Conservation (phyloP, 2,888 invertebrate species). For the Octonoba sinensis region DNA sequence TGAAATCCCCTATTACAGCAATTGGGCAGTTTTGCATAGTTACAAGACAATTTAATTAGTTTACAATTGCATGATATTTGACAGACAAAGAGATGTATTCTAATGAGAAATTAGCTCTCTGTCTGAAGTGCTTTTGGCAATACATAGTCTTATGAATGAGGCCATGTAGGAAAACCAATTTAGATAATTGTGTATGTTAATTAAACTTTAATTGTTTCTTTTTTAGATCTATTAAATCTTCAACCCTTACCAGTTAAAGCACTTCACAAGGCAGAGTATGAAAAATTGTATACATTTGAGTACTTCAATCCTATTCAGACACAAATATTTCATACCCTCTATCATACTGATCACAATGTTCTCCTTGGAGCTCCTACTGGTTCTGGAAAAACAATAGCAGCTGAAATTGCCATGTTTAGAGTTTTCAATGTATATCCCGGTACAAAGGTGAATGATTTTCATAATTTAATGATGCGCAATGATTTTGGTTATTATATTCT, state of each 20-base stretch:
- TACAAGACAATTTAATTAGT: no score
- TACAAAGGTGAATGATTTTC: conserved; percentile 69
- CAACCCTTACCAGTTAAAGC: conserved; percentile 90
- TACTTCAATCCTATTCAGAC: conserved; percentile 99
- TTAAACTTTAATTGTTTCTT: neutral
- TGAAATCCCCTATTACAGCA: no score
- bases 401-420: conserved; percentile 96
- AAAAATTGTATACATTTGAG: conserved; percentile 87
- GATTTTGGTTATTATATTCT: neutral
- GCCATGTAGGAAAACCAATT: no score
- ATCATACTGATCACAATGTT: conserved; percentile 93
- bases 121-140: no score
- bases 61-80: no score
- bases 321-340: conserved; percentile 96
- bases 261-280: conserved; percentile 82
- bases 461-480: neutral
- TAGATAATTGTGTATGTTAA: no score
- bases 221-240: conserved; percentile 84
- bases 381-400: conserved; percentile 98
- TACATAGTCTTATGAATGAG: no score
- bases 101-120: no score
- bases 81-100: no score
- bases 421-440: conserved; percentile 86
- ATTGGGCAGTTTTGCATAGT: no score
- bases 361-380: conserved; percentile 95